Conservation (phyloP, 2,113 vertebrate genomes). For the Oreochromis spilurus region DNA sequence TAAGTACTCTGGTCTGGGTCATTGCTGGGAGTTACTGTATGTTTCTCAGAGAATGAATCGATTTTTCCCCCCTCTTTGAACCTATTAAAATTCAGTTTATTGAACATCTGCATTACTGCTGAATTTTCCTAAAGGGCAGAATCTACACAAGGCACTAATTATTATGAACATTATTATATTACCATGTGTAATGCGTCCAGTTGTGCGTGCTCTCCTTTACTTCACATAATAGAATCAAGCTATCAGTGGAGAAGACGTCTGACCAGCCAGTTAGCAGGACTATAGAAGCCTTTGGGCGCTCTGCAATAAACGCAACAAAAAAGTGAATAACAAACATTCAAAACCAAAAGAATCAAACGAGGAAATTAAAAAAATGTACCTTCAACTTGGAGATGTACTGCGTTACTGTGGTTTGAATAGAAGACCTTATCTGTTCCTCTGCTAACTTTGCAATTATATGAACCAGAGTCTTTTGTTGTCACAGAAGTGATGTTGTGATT, state of each 20-base stretch:
- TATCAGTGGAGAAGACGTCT: constrained; percentile 64
- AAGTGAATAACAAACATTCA: background rate
- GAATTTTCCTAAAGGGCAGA: background rate
- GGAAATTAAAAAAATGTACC: background rate
- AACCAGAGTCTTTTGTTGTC: background rate
- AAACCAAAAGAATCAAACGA: background rate
- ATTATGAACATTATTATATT: background rate
- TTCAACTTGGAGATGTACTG: background rate
- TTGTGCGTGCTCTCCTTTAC: background rate
- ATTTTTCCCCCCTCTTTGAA: background rate
- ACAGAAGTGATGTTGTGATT: background rate
- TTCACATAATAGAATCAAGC: constrained; percentile 54
- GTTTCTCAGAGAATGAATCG: fast-evolving
- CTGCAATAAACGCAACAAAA: constrained; percentile 24
- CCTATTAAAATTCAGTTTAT: constrained; percentile 19
- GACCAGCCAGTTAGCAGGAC: constrained; percentile 58
- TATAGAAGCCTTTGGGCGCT: constrained; percentile 41
- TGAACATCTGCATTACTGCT: background rate
- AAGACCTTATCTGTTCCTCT: background rate
- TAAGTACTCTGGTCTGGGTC: constrained; percentile 53
- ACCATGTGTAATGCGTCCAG: constrained; percentile 70
- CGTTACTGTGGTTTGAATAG: background rate
- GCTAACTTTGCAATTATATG: constrained; percentile 15
- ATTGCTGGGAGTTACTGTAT: constrained; percentile 39
- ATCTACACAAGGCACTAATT: background rate